Evolutionary conservation across 2,797 vertebrate genomes (phyloP).

Genomic region (Bufotes viridis): DNA sequence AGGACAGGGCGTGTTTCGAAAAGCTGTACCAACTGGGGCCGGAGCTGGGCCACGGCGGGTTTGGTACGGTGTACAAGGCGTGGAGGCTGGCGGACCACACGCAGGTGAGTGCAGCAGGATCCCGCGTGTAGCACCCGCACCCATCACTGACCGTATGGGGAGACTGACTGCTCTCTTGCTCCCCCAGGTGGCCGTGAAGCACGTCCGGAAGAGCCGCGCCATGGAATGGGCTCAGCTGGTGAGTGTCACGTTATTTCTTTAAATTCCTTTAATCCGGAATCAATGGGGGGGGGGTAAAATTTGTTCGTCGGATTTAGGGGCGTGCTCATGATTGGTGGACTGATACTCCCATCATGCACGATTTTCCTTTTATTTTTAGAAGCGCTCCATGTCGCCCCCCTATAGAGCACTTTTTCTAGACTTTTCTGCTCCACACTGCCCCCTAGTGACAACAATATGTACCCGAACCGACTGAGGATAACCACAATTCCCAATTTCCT

Average conservation of each 20-base stretch:
- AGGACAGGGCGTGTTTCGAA: conserved; percentile 72
- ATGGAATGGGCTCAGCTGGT: conserved; percentile 63
- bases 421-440: neutral
- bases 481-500: neutral
- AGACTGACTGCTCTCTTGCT: neutral
- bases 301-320: too few species aligned
- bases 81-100: conserved; percentile 60
- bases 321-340: neutral
- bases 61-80: conserved; percentile 65
- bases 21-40: conserved; percentile 63
- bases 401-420: neutral
- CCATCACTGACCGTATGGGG: neutral
- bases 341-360: too few species aligned
- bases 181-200: conserved; percentile 68
- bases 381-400: too few species aligned
- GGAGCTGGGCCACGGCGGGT: conserved; percentile 64
- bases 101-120: conserved; percentile 55
- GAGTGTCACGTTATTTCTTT: conserved; percentile 1
- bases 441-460: neutral
- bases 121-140: neutral
- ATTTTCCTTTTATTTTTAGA: too few species aligned
- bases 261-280: neutral
- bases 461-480: too few species aligned
- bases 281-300: neutral
- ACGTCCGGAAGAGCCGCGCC: conserved; percentile 61